Evolutionary conservation across 2,113 vertebrate species (phyloP).

Genomic region (Eurystomus gularis): DNA sequence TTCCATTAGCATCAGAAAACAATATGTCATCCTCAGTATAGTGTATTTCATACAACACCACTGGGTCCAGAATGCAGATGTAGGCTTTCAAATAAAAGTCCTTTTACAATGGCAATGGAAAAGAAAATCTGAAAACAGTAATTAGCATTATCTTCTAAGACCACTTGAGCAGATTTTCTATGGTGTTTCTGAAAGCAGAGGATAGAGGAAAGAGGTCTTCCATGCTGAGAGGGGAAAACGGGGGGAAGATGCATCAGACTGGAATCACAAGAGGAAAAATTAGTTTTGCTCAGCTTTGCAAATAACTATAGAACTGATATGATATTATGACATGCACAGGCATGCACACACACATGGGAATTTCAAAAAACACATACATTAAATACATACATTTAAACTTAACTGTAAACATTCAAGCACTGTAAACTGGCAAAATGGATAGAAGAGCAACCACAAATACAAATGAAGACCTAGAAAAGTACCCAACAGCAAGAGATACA

Average conservation of each 20-base stretch:
- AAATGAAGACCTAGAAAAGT: neutral
- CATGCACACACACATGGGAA: neutral
- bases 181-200: neutral
- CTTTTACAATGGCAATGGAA: neutral
- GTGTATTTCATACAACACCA: neutral
- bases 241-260: neutral
- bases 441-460: neutral
- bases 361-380: neutral
- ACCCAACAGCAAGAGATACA: neutral
- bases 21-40: neutral
- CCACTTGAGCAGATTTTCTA: neutral
- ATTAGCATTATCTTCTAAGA: neutral
- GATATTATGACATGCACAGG: neutral
- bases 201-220: neutral
- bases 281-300: neutral
- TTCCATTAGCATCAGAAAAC: conserved; percentile 29
- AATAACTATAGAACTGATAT: neutral
- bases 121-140: neutral
- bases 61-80: neutral
- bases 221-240: neutral
- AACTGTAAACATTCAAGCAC: neutral
- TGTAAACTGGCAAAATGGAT: neutral
- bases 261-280: neutral
- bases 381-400: neutral
- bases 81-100: neutral